Evolutionary conservation across 1,140 invertebrate species (phyloP), one percentile per base, ranked within the genome.

Genomic region (Pachypsylla venusta): DNA sequence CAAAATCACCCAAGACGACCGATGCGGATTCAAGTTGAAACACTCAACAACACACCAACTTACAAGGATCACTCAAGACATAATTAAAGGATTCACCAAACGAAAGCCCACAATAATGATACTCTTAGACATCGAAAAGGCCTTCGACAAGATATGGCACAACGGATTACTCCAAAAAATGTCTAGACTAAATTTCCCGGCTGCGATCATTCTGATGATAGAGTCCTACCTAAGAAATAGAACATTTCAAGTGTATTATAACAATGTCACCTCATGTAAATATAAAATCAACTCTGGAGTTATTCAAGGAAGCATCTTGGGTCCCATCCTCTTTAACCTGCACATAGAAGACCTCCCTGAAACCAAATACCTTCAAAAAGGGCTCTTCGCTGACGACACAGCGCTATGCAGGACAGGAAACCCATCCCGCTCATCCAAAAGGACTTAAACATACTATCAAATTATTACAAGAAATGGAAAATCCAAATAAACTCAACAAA

Each of bases 71-170:
- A 63, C 66, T 0, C 67, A 70, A 55, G 57, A 68, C 30, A 66
- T 74, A 1, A 61, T 57, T 1, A 35, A 61, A 13, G 65, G 64
- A 16, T 69, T 68, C 25, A 67, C 67, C 16, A 57, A 56, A 16
- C 63, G 64, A 16, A 67, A 59, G 54, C 58, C 53, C 14, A 70
- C 69, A 3, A 65, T 57, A 0, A 62, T 67, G 25, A 22, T 71
- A 0, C 60, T 72, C 16, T 63, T 74, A n/a, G 73, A 75, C 26
- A 63, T 74, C 1, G 64, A 67, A 56, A 73, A 74, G 62, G 70
- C 71, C 0, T 74, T 73, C 40, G 73, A 75, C 40, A 63, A 60
- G 53, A 67, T 71, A 0, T 73, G 71, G 70, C 60, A 67, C 10
- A 56, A 67, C 5, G 71, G 68, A 0, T 60, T 74, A 1, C 39